Evolutionary conservation across 2,113 vertebrate genomes (phyloP).

Genomic region (Smithornis capensis): DNA sequence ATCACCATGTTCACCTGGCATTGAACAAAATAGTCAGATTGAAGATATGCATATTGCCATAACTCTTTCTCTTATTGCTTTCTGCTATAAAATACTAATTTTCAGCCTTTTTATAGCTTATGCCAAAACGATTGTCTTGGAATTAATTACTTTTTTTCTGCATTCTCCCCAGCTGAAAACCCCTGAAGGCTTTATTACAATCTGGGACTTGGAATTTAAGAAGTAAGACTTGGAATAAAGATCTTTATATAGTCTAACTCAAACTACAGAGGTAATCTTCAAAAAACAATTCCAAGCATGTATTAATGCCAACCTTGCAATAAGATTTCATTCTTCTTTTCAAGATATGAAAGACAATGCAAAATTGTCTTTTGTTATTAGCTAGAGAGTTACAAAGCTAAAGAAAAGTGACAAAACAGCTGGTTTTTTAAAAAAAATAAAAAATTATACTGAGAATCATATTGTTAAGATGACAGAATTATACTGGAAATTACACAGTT

Average conservation of each 20-base stretch:
- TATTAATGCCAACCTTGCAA: background rate
- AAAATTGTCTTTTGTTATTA: background rate
- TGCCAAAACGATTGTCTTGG: background rate
- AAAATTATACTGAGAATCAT: background rate
- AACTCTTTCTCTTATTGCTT: background rate
- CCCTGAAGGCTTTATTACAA: background rate
- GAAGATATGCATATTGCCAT: background rate
- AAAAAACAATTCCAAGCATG: background rate
- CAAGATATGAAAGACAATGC: background rate
- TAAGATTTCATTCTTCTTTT: background rate
- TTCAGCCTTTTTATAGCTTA: background rate
- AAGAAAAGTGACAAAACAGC: background rate
- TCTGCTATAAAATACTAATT: background rate
- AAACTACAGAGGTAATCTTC: background rate
- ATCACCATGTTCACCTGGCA: slow-evolving; percentile 97
- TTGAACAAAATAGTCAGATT: background rate
- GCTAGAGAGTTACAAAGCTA: background rate
- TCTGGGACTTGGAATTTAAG: background rate
- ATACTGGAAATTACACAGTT: background rate
- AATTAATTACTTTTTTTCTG: background rate
- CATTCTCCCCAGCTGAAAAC: background rate
- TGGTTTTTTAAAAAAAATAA: background rate
- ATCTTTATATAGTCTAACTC: background rate
- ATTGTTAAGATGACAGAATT: background rate
- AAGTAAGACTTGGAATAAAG: background rate